Percentiles rank a stretch among this genome's conserved stretches.
Conservation (phyloP, 2,888 invertebrate genomes). For the Tipula helvola region DNA sequence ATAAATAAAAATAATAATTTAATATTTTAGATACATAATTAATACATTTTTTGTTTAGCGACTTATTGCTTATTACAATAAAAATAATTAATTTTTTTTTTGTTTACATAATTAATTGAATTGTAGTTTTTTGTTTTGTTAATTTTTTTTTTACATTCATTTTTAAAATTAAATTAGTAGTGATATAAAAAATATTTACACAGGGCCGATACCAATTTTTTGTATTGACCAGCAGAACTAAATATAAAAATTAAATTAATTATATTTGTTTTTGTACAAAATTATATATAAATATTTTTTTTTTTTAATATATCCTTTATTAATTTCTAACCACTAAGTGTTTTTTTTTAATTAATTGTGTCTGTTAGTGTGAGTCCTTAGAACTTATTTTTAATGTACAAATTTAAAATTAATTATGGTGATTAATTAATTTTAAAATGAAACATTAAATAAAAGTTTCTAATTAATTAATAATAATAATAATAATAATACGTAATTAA, state of each 20-base stretch:
- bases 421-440: neutral
- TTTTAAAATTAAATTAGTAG: neutral
- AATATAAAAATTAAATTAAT: neutral
- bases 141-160: constrained; percentile 7
- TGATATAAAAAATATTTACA: neutral
- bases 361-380: constrained; percentile 13
- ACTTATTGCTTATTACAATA: neutral
- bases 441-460: neutral
- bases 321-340: neutral
- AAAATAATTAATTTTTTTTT: neutral
- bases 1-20: neutral
- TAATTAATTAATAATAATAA: neutral
- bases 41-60: neutral
- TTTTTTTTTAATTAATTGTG: constrained; percentile 12
- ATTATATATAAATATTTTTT: neutral
- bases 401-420: neutral
- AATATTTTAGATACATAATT: neutral
- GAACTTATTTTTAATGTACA: neutral
- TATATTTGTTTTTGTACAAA: neutral
- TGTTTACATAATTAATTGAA: constrained; percentile 10
- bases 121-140: neutral
- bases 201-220: neutral
- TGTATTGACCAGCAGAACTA: neutral
- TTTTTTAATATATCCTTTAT: neutral
- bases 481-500: neutral